Conservation (phyloP, 1,140 invertebrate species). For the Lepeophtheirus salmonis region DNA sequence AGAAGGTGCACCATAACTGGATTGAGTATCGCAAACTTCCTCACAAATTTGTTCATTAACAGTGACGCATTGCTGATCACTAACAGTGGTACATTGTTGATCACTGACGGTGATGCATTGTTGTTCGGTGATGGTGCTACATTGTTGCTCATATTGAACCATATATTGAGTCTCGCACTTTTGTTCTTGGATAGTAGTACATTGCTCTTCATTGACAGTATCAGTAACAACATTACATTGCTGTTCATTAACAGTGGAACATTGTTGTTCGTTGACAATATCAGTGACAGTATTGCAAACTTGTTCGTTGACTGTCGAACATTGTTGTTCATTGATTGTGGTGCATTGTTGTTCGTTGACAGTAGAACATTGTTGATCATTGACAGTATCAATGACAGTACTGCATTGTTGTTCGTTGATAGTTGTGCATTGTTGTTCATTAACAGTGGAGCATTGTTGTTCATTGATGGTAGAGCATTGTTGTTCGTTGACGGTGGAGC, state of each 20-base stretch:
- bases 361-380: slow-evolving; percentile 7
- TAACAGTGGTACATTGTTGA: slow-evolving; percentile 11
- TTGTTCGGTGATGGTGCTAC: not conserved
- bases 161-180: slow-evolving; percentile 18
- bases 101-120: not conserved
- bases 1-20: no score
- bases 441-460: no score
- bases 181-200: slow-evolving; percentile 9
- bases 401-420: slow-evolving; percentile 12
- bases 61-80: not conserved
- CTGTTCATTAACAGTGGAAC: no score
- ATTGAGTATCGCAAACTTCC: not conserved
- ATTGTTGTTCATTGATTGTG: no score
- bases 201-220: slow-evolving; percentile 9
- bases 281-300: no score
- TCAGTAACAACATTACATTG: no score
- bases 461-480: no score
- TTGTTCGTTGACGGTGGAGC: no score
- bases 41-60: slow-evolving; percentile 6
- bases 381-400: no score
- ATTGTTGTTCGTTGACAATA: no score
- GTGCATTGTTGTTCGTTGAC: no score
- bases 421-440: slow-evolving; percentile 11
- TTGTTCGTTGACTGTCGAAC: no score
- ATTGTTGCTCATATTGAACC: slow-evolving; percentile 12